These are phyloP conservation scores for Smittia sp. DNA, from an alignment of 2,888 invertebrate species.

Conservation along the genomic window DNA sequence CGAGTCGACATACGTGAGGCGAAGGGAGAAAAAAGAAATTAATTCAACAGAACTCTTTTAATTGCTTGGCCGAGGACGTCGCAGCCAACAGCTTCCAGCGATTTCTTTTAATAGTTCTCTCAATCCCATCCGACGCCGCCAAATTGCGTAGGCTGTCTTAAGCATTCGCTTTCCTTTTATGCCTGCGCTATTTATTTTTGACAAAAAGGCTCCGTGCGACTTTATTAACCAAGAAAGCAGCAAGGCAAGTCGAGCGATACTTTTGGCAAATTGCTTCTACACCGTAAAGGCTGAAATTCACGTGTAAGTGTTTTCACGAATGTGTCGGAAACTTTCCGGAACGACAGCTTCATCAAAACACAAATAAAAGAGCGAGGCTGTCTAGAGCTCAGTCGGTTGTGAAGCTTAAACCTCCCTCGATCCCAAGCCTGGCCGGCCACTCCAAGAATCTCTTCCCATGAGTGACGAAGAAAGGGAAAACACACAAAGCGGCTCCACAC, in stretches of 20 bases:
- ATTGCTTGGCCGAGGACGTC: neutral
- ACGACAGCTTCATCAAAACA: neutral
- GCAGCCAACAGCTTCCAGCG: neutral
- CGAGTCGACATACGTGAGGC: neutral
- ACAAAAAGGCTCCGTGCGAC: constrained; percentile 14
- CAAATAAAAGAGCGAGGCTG: neutral
- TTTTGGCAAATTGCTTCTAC: neutral
- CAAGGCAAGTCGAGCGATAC: neutral
- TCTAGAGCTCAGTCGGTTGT: no score
- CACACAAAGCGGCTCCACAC: constrained; percentile 10
- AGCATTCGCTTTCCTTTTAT: neutral
- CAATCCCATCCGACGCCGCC: neutral
- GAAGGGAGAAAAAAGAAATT: constrained; percentile 4
- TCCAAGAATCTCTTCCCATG: neutral
- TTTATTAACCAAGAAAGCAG: no score
- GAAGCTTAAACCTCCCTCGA: no score
- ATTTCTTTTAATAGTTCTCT: neutral
- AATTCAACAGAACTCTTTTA: constrained; percentile 27
- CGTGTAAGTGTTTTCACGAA: neutral
- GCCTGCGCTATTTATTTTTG: constrained; percentile 1
- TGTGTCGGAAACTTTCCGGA: neutral
- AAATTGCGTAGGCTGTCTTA: neutral
- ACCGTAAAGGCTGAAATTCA: neutral
- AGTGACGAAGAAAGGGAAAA: neutral
- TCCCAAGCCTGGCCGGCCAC: no score